Percentiles rank a stretch among this genome's conserved stretches.
These are phyloP conservation scores for Diorhabda sublineata DNA, from an alignment of 1,140 invertebrate genomes.

Conservation along the genomic window DNA sequence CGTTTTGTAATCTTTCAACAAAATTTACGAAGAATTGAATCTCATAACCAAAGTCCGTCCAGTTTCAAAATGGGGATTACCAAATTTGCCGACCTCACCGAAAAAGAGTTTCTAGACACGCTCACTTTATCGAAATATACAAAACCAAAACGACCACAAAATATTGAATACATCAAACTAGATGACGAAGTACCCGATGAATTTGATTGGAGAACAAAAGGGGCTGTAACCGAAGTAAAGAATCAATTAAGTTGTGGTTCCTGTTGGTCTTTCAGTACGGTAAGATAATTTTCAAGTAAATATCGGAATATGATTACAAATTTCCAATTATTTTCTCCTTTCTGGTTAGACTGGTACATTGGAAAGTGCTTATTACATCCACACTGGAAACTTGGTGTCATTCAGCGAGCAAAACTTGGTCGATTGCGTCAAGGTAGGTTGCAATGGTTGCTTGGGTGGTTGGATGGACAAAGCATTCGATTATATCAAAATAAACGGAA, in stretches of 20 bases:
- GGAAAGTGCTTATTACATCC: slow-evolving; percentile 91
- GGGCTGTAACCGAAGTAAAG: slow-evolving; percentile 30
- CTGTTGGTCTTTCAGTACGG: slow-evolving; percentile 53
- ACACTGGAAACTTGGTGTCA: slow-evolving; percentile 76
- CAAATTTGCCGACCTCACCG: slow-evolving; percentile 79
- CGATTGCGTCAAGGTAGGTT: slow-evolving; percentile 64
- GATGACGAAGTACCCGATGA: slow-evolving; percentile 9
- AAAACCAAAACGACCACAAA: not conserved
- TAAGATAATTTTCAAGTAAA: slow-evolving; percentile 16
- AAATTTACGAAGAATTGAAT: slow-evolving; percentile 76
- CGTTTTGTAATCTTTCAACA: slow-evolving; percentile 80
- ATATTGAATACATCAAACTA: not conserved
- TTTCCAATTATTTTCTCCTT: slow-evolving; percentile 58
- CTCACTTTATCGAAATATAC: not conserved
- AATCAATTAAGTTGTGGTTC: slow-evolving; percentile 43
- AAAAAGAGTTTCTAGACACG: slow-evolving; percentile 64
- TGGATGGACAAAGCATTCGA: slow-evolving; percentile 88
- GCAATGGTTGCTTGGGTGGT: slow-evolving; percentile 85
- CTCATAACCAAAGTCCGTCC: slow-evolving; percentile 69
- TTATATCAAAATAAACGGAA: slow-evolving; percentile 75
- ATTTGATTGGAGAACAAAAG: slow-evolving; percentile 33
- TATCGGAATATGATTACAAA: not conserved
- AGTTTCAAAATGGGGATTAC: slow-evolving; percentile 67
- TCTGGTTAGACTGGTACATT: slow-evolving; percentile 78
- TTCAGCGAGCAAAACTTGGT: slow-evolving; percentile 96